Conservation (phyloP, 2,888 invertebrate genomes). For the Morpho helenor region DNA sequence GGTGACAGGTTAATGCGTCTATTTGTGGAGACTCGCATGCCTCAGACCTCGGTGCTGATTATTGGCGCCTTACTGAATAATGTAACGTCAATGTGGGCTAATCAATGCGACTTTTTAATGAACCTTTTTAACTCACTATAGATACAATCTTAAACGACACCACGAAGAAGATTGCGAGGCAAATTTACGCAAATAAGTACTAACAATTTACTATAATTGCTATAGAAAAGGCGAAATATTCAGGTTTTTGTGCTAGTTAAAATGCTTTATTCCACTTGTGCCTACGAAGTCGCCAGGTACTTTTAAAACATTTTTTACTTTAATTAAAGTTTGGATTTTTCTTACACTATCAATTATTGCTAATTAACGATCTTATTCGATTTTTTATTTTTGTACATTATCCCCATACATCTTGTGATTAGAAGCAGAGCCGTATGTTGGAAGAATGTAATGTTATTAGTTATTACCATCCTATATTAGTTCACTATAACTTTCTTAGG, state of each 20-base stretch:
- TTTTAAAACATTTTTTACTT: not conserved
- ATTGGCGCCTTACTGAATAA: slow-evolving; percentile 64
- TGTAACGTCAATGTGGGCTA: slow-evolving; percentile 56
- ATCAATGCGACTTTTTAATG: slow-evolving; percentile 50
- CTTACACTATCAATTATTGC: slow-evolving; percentile 8
- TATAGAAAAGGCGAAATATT: slow-evolving; percentile 14
- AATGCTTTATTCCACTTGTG: slow-evolving; percentile 14
- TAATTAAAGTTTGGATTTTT: slow-evolving; percentile 5
- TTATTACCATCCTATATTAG: no score
- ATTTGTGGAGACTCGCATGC: slow-evolving; percentile 48
- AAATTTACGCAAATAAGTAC: slow-evolving; percentile 28
- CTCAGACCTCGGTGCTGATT: slow-evolving; percentile 42
- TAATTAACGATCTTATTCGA: no score
- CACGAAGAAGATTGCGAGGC: slow-evolving; percentile 23
- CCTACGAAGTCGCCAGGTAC: not conserved
- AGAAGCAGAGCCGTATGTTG: no score
- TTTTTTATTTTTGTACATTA: no score
- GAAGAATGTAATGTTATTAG: no score
- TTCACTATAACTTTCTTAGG: no score
- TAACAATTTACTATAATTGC: slow-evolving; percentile 26
- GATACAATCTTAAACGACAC: slow-evolving; percentile 29
- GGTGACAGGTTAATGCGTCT: slow-evolving; percentile 44
- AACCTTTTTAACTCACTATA: slow-evolving; percentile 21
- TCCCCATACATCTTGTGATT: no score
- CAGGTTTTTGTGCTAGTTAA: slow-evolving; percentile 11